Evolutionary conservation across 2,888 invertebrate genomes (phyloP), one percentile per base, ranked within the genome.

Genomic region (Tetranychus piercei): DNA sequence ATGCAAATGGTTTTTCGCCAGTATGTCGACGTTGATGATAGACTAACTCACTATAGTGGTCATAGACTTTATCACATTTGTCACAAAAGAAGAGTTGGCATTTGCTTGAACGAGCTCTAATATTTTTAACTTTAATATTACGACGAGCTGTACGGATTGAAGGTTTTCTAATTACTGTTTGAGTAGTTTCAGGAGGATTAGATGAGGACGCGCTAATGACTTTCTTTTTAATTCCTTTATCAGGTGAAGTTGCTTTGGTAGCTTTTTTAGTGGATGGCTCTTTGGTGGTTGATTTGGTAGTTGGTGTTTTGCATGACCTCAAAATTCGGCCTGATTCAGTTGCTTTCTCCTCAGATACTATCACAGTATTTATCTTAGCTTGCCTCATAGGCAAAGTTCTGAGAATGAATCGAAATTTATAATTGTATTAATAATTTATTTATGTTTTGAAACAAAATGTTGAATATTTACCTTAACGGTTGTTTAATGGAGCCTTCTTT

Each of bases 11-110:
- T n/a, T 69, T 69, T 23, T 69, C 69, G 15, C 69, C 69, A 22
- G 69, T 69, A 23, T 69, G 69, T 9, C 69, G 20, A 22, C 69
- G 20, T 20, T 22, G 69, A 69, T 69, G 69, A n/a, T 69, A 69
- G 3, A 69, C 69, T 23, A 69, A 69, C 69, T 69, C 69, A n/a
- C 69, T 69, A 8, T 69, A 69, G 11, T 69, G 69, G n/a, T 69
- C 69, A 69, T 69, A 69, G 9, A 69, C 69, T 69, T 69, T 69
- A 23, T 69, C 69, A 69, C 69, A 69, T 69, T 69, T 69, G 69
- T 69, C 69, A 69, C 69, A 69, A n/a, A 69, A 69, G 23, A 69
- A 69, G 9, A 69, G 22, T 69, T 69, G 69, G 15, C 69, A 69
- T n/a, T 69, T 69, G 20, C 15, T 18, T 22, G 69, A 69, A 18